Base-by-base conservation (phyloP, 2,113 vertebrate species). In the Gallinago undulata region DNA sequence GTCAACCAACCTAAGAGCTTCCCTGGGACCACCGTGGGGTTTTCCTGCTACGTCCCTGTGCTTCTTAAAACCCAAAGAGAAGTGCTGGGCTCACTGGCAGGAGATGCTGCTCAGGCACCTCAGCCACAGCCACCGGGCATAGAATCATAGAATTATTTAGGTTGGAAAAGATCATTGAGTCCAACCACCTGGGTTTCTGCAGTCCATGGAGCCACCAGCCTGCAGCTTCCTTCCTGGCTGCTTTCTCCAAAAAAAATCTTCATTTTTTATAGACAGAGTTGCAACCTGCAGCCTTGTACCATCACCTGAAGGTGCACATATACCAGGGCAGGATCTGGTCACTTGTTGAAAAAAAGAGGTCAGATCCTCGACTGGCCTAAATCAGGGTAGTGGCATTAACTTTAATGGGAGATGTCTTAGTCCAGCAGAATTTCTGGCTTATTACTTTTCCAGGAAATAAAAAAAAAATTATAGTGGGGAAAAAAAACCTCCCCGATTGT, bases 371-470 rank as follows among this genome's bases (percentile, higher is more conserved):
- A 19, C 18, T 59, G 21, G 39, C 2, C 22, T 77, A 95, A 86
- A 93, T 57, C 72, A 75, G 48, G 51, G 41, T 5, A 60, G 60
- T 9, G 18, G 19, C 55, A 18, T 35, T 56, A 48, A 67, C 30
- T 67, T 11, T 6, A 67, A 47, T 28, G 28, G 37, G 53, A 23
- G 41, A 70, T 50, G 23, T 37, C 68, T 96, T n/a, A 74, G 35
- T 74, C 87, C 51, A 88, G 72, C 75, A 77, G 43, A 90, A 77
- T 90, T 93, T 93, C 78, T 91, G 82, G 15, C 13, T 73, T 91
- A 53, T 51, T 41, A 33, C 45, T 83, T 88, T 51, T 86, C 51
- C 37, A 70, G 28, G 24, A 3, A 0, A 6, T 19, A 15, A 18
- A 74, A 69, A 39, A 37, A 33, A 63, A 63, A 12, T 68, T 48